Percentiles rank a stretch among this genome's conserved stretches.
Evolutionary conservation across 2,888 invertebrate genomes (phyloP).

Genomic region (Pseudanteris insignis): DNA sequence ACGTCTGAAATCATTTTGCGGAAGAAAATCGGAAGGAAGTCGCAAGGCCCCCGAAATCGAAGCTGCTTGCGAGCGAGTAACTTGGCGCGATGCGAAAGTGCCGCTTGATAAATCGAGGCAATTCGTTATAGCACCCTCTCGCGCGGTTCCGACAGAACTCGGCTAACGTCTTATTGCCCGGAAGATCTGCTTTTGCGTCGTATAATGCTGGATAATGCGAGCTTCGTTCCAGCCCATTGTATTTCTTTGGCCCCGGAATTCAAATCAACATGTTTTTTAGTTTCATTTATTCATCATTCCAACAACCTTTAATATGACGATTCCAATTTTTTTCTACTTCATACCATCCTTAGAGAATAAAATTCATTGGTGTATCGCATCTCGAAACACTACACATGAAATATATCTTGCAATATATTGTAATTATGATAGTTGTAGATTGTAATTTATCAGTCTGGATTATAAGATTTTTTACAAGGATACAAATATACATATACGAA

Average conservation of each 20-base stretch:
- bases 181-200: conserved; percentile 39
- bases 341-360: no score
- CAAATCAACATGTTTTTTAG: conserved; percentile 11
- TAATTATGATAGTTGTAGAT: no score
- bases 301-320: no score
- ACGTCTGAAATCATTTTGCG: conserved; percentile 21
- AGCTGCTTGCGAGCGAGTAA: conserved; percentile 13
- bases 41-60: conserved; percentile 19
- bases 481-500: no score
- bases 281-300: background rate
- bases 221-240: conserved; percentile 25
- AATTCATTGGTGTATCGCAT: no score
- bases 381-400: no score
- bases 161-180: conserved; percentile 41
- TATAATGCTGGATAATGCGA: conserved; percentile 32
- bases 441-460: no score
- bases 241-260: conserved; percentile 21
- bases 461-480: no score
- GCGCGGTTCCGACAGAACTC: conserved; percentile 36
- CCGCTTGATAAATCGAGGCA: conserved; percentile 36
- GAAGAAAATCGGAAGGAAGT: conserved; percentile 23
- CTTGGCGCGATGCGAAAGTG: conserved; percentile 11
- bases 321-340: no score
- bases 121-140: conserved; percentile 36
- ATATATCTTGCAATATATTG: no score